Percentiles rank a stretch among this genome's conserved stretches.
phyloP scores from a whole-genome alignment of 2,797 vertebrate genomes.

The Erpetoichthys calabaricus region DNA sequence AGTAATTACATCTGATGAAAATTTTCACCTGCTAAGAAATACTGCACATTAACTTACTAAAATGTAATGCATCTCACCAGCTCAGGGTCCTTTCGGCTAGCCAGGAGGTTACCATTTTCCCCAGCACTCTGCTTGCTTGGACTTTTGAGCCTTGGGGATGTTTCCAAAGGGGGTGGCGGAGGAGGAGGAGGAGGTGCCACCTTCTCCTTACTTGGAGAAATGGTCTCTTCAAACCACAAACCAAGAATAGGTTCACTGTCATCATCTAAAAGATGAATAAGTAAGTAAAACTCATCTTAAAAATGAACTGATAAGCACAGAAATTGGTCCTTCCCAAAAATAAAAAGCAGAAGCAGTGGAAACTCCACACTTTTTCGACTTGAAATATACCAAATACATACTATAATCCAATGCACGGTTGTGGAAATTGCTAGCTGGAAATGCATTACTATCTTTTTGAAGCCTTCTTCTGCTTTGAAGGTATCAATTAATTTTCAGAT shows the following conservation, averaged over 20 bases:
- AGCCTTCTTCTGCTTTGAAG: too few relatives aligned
- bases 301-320: too few relatives aligned
- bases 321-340: too few relatives aligned
- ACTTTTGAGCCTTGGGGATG: slow-evolving; percentile 82
- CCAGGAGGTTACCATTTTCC: slow-evolving; percentile 93
- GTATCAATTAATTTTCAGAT: too few relatives aligned
- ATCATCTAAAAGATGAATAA: slow-evolving; percentile 56
- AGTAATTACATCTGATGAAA: not conserved
- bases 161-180: slow-evolving; percentile 79
- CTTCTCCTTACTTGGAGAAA: slow-evolving; percentile 94
- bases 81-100: slow-evolving; percentile 92
- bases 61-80: slow-evolving; percentile 52
- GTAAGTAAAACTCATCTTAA: not conserved
- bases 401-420: too few relatives aligned
- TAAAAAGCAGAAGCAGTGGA: not conserved
- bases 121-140: slow-evolving; percentile 80
- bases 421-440: too few relatives aligned
- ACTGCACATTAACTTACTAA: not conserved
- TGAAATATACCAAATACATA: too few relatives aligned
- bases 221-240: slow-evolving; percentile 97
- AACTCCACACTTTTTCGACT: not conserved
- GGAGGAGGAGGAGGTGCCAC: slow-evolving; percentile 81
- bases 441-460: too few relatives aligned
- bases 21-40: too few relatives aligned
- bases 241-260: slow-evolving; percentile 97